Percentiles rank a stretch among this genome's conserved stretches.
Evolutionary conservation across 2,113 vertebrate genomes (phyloP).

Genomic region (Melanocharis versteri): DNA sequence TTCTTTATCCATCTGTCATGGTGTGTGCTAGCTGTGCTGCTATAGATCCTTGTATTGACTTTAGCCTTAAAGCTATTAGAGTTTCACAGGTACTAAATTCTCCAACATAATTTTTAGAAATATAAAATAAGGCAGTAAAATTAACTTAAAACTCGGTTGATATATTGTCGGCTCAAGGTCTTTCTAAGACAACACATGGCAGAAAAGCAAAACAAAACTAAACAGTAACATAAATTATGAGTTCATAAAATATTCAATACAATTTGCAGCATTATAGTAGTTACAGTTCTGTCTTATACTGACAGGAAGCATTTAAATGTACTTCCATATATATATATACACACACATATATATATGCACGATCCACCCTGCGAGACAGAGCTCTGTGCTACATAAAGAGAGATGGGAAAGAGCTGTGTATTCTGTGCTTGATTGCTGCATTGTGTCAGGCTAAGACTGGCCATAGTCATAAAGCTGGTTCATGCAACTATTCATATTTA

Average conservation of each 20-base stretch:
- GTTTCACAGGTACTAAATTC: conserved; percentile 41
- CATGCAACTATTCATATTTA: neutral
- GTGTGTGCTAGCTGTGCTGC: neutral
- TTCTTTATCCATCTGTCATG: neutral
- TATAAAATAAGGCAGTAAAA: conserved; percentile 46
- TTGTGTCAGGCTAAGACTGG: neutral
- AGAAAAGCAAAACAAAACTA: conserved; percentile 51
- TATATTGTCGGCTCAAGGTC: conserved; percentile 26
- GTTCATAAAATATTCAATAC: conserved; percentile 25
- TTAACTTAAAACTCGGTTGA: conserved; percentile 29
- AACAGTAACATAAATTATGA: conserved; percentile 40
- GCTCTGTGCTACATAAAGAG: neutral
- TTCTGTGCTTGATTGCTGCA: neutral
- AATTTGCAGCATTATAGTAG: neutral
- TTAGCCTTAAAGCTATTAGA: conserved; percentile 1
- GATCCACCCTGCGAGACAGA: neutral
- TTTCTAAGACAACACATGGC: conserved; percentile 13
- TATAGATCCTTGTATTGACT: neutral
- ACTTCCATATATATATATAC: neutral
- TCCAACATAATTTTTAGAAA: conserved; percentile 28
- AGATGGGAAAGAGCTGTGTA: neutral
- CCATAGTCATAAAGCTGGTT: neutral
- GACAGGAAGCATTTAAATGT: conserved; percentile 17
- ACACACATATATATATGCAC: neutral
- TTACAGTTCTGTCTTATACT: neutral